Evolutionary conservation across 2,113 vertebrate species (phyloP), one percentile per base, ranked within the genome.

Genomic region (Corythoichthys intestinalis): DNA sequence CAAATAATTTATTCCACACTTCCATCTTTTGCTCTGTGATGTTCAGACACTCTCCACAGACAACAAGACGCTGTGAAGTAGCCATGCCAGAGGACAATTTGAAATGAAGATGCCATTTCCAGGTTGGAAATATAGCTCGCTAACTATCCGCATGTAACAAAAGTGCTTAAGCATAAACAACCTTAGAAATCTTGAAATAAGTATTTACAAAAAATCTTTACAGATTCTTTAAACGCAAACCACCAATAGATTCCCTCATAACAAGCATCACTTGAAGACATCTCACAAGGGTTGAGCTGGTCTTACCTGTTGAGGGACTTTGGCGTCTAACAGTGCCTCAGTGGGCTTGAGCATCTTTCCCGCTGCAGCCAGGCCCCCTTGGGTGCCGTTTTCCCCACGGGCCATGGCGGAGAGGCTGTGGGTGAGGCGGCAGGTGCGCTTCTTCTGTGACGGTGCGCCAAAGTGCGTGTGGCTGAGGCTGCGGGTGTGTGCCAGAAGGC

Each of bases 231-330:
- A 44, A 62, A 44, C 20, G 17, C 59, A 61, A 10, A 44, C 37
- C 37, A 60, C 1, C 57, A 59, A 38, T 59, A 8, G 12, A 17
- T 39, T 38, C 38, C 53, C 37, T 39, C 57, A 59, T 59, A 52
- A 6, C 35, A 39, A 59, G 17, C 34, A 59, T 37, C 28, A 11
- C 53, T 20, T 11, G 53, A 56, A 20, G 53, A 11, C 8, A 56
- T 15, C 6, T 37, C 56, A 37, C 35, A 10, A n/a, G 13, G n/a
- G 34, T 17, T 4, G 6, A 65, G 35, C 47, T n/a, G 59, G 0
- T 9, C 85, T 83, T 88, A 93, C 92, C 92, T 93, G 90, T 46
- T 83, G 78, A 17, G 87, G 74, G 2, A 81, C 52, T 79, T 93
- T 93, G 64, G 79, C 44, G 44, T 9, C 84, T 70, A 89, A 86